A percentile compares a stretch with the other conserved stretches of the same genome.
Conservation (phyloP, 2,888 invertebrate genomes). For the Calameuta idolon region DNA sequence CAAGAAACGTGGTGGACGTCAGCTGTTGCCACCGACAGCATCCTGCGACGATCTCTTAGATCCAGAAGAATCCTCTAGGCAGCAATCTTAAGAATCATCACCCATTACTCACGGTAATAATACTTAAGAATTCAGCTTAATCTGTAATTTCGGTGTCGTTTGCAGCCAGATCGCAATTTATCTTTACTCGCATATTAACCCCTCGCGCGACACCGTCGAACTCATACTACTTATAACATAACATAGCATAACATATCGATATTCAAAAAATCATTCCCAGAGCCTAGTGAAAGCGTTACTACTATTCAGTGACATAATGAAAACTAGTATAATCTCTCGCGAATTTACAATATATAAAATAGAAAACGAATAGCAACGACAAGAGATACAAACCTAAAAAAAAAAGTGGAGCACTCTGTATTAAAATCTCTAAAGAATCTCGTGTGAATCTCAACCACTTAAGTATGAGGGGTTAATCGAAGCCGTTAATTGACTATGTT, state of each 20-base stretch:
- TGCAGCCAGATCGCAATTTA: background rate
- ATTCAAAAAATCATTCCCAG: background rate
- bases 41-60: conserved; percentile 63
- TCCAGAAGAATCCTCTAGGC: conserved; percentile 61
- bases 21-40: conserved; percentile 62
- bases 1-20: conserved; percentile 61
- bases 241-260: background rate
- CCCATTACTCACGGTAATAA: background rate
- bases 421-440: background rate
- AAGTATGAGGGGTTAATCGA: background rate
- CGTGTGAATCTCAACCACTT: background rate
- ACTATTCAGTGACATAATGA: background rate
- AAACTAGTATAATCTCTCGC: background rate
- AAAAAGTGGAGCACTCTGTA: no score
- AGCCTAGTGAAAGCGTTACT: background rate
- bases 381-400: background rate
- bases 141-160: background rate
- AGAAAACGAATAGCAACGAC: background rate
- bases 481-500: background rate
- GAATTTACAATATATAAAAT: background rate
- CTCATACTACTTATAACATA: background rate
- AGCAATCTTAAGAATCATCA: conserved; percentile 13
- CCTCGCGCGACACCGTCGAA: background rate
- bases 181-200: background rate
- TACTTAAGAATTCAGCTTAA: background rate